Conservation (phyloP, 1,140 invertebrate genomes). For the Drosophila sp. region DNA sequence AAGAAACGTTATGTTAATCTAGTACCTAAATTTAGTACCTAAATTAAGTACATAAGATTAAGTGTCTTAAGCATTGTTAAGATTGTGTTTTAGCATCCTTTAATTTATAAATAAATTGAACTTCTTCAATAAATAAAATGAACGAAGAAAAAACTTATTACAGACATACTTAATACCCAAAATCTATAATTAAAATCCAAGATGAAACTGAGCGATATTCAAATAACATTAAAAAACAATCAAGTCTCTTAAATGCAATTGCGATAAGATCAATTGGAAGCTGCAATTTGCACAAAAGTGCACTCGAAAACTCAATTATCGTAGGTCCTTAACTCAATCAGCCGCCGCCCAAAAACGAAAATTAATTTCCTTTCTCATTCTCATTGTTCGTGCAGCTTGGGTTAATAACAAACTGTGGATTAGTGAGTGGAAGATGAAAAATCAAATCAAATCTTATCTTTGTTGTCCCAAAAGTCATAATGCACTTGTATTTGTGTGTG, state of each 20-base stretch:
- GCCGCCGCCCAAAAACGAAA: neutral
- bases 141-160: too few relatives aligned
- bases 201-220: neutral
- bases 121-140: too few relatives aligned
- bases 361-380: conserved; percentile 2
- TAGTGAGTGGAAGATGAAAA: neutral
- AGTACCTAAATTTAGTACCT: too few relatives aligned
- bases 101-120: too few relatives aligned
- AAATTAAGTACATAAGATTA: too few relatives aligned
- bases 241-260: neutral
- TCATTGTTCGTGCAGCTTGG: neutral
- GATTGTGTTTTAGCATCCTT: too few relatives aligned
- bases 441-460: neutral
- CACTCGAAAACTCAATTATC: conserved; percentile 3
- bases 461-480: conserved; percentile 5
- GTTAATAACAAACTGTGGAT: conserved; percentile 2
- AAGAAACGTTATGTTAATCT: too few relatives aligned
- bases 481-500: neutral
- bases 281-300: neutral
- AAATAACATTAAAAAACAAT: neutral
- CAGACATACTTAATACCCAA: too few relatives aligned
- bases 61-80: too few relatives aligned
- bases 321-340: neutral
- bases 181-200: neutral
- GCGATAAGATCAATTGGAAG: neutral